Conservation (phyloP, 1,140 invertebrate genomes). For the Rhynchophorus ferrugineus region DNA sequence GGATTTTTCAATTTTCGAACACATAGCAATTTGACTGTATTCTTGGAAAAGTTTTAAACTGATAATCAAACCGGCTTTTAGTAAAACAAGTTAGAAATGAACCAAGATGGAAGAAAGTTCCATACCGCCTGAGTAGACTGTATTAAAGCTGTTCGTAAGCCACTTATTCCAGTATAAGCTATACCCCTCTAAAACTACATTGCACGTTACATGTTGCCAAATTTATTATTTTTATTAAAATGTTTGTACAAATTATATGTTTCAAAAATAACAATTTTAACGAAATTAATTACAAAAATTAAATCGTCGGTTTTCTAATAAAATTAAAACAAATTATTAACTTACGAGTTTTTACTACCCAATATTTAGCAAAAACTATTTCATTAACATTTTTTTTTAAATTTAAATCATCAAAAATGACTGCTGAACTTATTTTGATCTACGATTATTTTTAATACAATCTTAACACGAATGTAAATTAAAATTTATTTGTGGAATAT, state of each 20-base stretch:
- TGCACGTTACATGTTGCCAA: constrained; percentile 34
- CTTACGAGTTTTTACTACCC: not conserved
- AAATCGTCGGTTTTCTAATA: no score
- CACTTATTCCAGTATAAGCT: constrained; percentile 39
- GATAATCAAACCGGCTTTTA: constrained; percentile 39
- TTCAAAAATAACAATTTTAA: not conserved
- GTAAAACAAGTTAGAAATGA: constrained; percentile 34
- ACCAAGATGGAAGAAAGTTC: constrained; percentile 43
- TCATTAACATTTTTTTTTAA: not conserved
- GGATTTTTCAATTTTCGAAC: constrained; percentile 26
- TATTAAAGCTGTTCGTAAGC: constrained; percentile 34
- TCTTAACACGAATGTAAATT: not conserved
- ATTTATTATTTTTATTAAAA: not conserved
- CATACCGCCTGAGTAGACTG: constrained; percentile 43
- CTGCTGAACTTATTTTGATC: not conserved
- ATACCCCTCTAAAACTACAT: constrained; percentile 43
- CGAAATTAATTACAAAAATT: not conserved
- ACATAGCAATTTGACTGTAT: constrained; percentile 29
- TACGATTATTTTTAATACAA: not conserved
- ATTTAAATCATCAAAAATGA: not conserved
- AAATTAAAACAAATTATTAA: no score
- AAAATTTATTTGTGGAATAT: not conserved
- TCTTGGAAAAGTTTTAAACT: constrained; percentile 21
- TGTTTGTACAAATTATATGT: not conserved
- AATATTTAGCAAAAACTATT: not conserved